A percentile compares a stretch with the other conserved stretches of the same genome.
These are phyloP conservation scores for Nomia melanderi DNA, from an alignment of 1,140 invertebrate genomes.

Conservation along the genomic window DNA sequence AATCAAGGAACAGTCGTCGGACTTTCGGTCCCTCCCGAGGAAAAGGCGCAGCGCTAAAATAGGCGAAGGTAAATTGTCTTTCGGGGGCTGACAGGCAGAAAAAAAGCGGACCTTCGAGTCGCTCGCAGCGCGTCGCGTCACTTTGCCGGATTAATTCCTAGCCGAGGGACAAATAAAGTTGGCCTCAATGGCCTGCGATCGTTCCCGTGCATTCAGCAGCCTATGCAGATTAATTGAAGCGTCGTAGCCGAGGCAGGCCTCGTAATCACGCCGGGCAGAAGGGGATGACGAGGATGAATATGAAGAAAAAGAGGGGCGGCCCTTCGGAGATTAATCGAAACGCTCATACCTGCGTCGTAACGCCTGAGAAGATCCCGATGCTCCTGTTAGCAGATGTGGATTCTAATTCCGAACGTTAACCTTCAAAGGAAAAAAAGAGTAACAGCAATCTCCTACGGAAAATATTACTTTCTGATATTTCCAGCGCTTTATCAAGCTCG, in stretches of 20 bases:
- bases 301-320: conserved; percentile 29
- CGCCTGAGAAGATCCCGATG: not conserved
- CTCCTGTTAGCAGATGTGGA: not conserved
- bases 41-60: not conserved
- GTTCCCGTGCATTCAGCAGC: conserved; percentile 17
- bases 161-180: conserved; percentile 44
- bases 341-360: conserved; percentile 6
- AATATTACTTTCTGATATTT: not conserved
- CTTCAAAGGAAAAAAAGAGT: not conserved
- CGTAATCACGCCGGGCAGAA: conserved; percentile 26
- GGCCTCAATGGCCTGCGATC: conserved; percentile 33
- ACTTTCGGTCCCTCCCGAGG: not conserved
- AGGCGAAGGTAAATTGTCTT: not conserved
- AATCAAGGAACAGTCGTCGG: not conserved
- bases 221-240: conserved; percentile 49
- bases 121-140: conserved; percentile 25
- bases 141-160: conserved; percentile 51
- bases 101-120: conserved; percentile 29
- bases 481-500: too few relatives aligned
- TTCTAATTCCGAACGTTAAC: not conserved
- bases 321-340: conserved; percentile 36
- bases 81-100: not conserved
- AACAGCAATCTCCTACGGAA: too few relatives aligned
- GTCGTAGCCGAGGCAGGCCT: conserved; percentile 33
- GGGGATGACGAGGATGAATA: conserved; percentile 40